Base-by-base conservation (phyloP, 2,797 vertebrate species). In the Vireo griseus region DNA sequence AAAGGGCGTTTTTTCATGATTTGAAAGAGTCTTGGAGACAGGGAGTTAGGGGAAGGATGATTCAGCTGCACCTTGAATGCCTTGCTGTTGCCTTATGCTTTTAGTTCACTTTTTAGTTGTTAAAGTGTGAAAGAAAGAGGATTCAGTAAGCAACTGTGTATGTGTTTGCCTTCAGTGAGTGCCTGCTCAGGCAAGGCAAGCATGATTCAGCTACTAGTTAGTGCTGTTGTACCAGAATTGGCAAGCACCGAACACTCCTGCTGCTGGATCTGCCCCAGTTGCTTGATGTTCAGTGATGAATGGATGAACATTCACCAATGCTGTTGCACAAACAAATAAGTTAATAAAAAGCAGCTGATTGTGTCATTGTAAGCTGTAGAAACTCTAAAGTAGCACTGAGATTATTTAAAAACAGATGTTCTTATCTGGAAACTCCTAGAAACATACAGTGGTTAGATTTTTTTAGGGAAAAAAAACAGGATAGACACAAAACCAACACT, bases 311-410 rank as follows among this genome's bases (percentile, higher is more conserved):
- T 86, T 95, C 69, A 95, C 79, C 88, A 75, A 11, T 69, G 63
- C 74, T 94, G 66, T 84, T 94, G 92, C 95, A 84, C 88, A 96
- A 96, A 91, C 87, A 96, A 95, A 48, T 82, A 91, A 75, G 85
- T 84, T 94, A 94, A 95, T 96, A 95, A 94, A 94, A 94, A 91
- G 45, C 92, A 93, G 87, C 94, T 88, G 92, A 96, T 92, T 91
- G 54, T 89, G 85, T 94, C 65, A 29, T 15, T 93, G 48, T 82
- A 57, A 59, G 20, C 77, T 86, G 50, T 65, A 79, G 68, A 89
- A 83, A 95, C 87, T 94, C 87, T 39, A 68, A 40, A 92, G 65
- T 59, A 77, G 42, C 52, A 16, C 67, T 68, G 72, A 94, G 52
- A 96, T 86, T 83, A 72, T 95, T 88, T 88, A 71, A 82, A 95